phyloP scores from a whole-genome alignment of 2,888 invertebrate genomes.

The Mythimna albipuncta region DNA sequence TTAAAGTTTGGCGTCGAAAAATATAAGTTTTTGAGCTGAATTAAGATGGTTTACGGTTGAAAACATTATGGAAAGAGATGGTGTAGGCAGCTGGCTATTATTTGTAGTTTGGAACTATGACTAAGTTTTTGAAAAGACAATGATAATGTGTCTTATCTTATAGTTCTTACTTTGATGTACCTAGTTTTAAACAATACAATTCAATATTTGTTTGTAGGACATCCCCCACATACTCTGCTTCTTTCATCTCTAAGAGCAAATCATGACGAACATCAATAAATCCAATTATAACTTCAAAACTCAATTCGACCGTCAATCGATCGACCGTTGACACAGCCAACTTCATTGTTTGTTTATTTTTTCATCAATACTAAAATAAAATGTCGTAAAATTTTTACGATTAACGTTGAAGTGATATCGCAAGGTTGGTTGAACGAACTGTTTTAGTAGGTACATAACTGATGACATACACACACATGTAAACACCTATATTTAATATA shows the following conservation, averaged over 20 bases:
- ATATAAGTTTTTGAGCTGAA: conserved; percentile 45
- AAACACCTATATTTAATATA: not conserved
- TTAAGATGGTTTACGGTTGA: conserved; percentile 41
- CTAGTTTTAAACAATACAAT: not conserved
- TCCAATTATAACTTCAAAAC: conserved; percentile 55
- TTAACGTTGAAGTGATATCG: conserved; percentile 65
- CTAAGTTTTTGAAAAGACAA: not conserved
- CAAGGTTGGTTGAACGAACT: conserved; percentile 78
- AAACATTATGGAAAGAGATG: conserved; percentile 22
- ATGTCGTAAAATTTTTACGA: conserved; percentile 65
- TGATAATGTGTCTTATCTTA: not conserved
- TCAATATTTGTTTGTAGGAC: not conserved
- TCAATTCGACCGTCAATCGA: conserved; percentile 48
- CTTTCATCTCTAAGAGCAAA: not conserved
- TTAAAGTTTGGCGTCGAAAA: conserved; percentile 53
- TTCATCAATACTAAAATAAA: conserved; percentile 65
- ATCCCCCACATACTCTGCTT: not conserved
- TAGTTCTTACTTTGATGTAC: too few species aligned
- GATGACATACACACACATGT: conserved; percentile 22
- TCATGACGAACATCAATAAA: conserved; percentile 30
- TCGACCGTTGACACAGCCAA: conserved; percentile 55
- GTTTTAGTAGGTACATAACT: conserved; percentile 36
- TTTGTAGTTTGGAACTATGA: conserved; percentile 9
- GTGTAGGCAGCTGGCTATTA: conserved; percentile 15
- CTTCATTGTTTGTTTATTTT: conserved; percentile 60